These are phyloP conservation scores for Heteropelma amictum DNA, from an alignment of 2,888 invertebrate species.

Conservation along the genomic window DNA sequence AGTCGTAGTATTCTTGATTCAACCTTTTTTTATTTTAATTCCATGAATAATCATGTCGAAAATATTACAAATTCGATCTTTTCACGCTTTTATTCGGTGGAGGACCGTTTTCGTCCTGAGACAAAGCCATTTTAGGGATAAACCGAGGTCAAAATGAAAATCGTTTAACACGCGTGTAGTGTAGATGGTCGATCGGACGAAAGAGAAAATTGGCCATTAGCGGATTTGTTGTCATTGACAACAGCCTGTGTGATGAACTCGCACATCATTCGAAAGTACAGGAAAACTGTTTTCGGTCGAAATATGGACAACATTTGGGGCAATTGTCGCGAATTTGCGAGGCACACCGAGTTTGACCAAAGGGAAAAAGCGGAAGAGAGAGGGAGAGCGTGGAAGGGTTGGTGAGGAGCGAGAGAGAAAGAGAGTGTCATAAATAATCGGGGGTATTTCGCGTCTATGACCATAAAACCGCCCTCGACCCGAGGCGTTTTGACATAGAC, in stretches of 20 bases:
- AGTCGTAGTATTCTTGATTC: too few species aligned
- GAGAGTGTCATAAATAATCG: constrained; percentile 43
- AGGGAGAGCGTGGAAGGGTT: neutral
- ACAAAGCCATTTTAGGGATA: constrained; percentile 6
- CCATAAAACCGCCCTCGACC: neutral
- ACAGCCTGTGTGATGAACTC: neutral
- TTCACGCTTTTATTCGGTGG: neutral
- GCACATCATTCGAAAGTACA: constrained; percentile 9
- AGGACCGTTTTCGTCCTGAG: neutral
- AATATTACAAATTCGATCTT: neutral
- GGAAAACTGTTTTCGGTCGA: constrained; percentile 1
- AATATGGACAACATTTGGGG: constrained; percentile 34
- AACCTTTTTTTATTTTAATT: neutral
- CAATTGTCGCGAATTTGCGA: constrained; percentile 50
- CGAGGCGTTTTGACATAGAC: constrained; percentile 27
- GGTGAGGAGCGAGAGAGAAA: neutral
- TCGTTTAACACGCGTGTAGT: neutral
- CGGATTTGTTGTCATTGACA: constrained; percentile 28
- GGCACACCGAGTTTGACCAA: constrained; percentile 12
- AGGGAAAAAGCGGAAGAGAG: neutral
- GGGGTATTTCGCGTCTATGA: constrained; percentile 21
- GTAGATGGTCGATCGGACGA: neutral
- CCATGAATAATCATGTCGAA: neutral
- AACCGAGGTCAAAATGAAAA: constrained; percentile 23
- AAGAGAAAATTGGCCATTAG: constrained; percentile 51